These are phyloP conservation scores for Lutjanus erythropterus DNA, from an alignment of 2,113 vertebrate genomes.

Conservation along the genomic window DNA sequence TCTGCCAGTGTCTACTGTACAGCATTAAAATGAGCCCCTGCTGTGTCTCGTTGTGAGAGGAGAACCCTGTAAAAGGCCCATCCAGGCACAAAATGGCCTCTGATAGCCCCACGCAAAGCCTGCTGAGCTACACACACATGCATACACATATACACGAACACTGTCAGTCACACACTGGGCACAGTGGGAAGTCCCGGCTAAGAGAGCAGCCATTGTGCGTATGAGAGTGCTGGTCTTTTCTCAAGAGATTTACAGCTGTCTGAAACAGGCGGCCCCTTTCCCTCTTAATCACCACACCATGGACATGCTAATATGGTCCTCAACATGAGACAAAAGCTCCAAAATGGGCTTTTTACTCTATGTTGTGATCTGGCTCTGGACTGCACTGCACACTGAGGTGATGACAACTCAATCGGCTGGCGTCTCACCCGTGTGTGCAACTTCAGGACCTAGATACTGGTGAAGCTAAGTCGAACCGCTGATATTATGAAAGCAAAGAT, in stretches of 20 bases:
- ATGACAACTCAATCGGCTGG: conserved; percentile 69
- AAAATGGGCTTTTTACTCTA: conserved; percentile 67
- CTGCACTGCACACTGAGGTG: conserved; percentile 46
- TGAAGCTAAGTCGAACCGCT: conserved; percentile 4
- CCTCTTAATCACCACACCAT: conserved; percentile 73
- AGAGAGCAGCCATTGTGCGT: conserved; percentile 77
- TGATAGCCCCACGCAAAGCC: conserved; percentile 53
- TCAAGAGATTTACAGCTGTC: conserved; percentile 78
- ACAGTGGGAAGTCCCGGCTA: conserved; percentile 74
- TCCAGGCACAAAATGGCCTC: conserved; percentile 68
- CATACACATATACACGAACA: conserved; percentile 19
- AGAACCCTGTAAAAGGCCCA: conserved; percentile 60
- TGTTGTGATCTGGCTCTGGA: conserved; percentile 61
- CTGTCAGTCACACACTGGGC: conserved; percentile 58
- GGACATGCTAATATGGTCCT: conserved; percentile 82
- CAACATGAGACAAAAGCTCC: conserved; percentile 70
- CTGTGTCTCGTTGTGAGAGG: conserved; percentile 62
- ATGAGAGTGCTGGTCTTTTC: conserved; percentile 70
- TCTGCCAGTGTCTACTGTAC: conserved; percentile 49
- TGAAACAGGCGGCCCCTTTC: conserved; percentile 64
- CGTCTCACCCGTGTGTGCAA: conserved; percentile 19
- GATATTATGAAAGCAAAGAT: conserved; percentile 7
- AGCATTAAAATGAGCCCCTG: conserved; percentile 47
- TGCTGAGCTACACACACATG: conserved; percentile 44
- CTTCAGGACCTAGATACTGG: neutral